Evolutionary conservation across 2,888 invertebrate species (phyloP), one percentile per base, ranked within the genome.

Genomic region (Platycheirus albimanus): DNA sequence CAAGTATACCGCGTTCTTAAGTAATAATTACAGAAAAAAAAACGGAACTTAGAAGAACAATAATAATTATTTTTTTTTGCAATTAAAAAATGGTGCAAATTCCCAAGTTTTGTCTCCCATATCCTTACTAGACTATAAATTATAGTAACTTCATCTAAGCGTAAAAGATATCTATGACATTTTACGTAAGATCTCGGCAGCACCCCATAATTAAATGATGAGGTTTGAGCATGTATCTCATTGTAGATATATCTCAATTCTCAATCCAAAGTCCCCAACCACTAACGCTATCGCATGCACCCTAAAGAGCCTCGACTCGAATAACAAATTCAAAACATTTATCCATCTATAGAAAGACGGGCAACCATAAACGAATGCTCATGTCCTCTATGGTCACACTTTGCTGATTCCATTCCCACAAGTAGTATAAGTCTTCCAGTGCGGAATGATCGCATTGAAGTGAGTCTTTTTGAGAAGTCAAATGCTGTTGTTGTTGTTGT

Each of bases 331-430:
- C 56, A 66, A 54, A 77, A 77, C 61, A 36, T 58, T 58, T 58
- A 58, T n/a, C 63, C 67, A 72, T 74, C 83, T 74, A 64, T 78
- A 78, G 83, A 78, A 64, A 83, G 56, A 77, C 83, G 45, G 43
- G 78, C 72, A 78, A 77, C 72, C 83, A 78, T 83, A 83, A 78
- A 69, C 64, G 83, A 67, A 83, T 83, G 83, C 83, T 83, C 83
- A 83, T 83, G 83, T 83, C 72, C 45, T 74, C 78, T 72, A 64
- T 69, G 78, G 83, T 83, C 83, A 83, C 83, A 83, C 78, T 83
- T 78, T 58, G 83, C 41, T 83, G 83, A 74, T 77, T 83, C 28
- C 69, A 74, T 83, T 83, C 83, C 69, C 83, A 83, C 78, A 78
- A 41, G 10, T 4, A 41, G 15, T 49, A 49, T 15, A 51, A 76